Evolutionary conservation across 2,797 vertebrate species (phyloP), one percentile per base, ranked within the genome.

Genomic region (Muscicapa comitata): DNA sequence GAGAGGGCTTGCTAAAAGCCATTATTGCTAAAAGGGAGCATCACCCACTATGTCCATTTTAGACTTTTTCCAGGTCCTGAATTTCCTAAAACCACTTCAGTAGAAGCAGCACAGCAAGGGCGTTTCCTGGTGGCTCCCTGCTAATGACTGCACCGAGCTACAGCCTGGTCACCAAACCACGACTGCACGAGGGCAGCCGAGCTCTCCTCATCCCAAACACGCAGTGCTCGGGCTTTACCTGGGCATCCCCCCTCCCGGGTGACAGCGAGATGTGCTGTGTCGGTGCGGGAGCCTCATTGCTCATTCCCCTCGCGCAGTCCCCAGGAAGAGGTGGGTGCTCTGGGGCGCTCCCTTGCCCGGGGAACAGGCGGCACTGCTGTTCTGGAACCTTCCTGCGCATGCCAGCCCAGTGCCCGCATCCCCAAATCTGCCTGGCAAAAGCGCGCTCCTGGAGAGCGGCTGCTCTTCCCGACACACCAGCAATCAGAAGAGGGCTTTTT

Each of bases 381-480:
- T 98, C 98, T 97, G 87, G 97, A 98, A 98, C 42, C 88, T 97
- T 98, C 97, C 88, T 45, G 51, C 24, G 17, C 86, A 93, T 29
- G 66, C 68, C 91, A 88, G 92, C 47, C 83, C 83, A 54, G 40
- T 50, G 58, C 76, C 95, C 84, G 78, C 86, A 48, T 68, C 91
- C 68, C 75, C 11, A 70, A 76, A 65, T 3, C 51, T 38, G 14
- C 50, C 43, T 14, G 10, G 70, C 57, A 83, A 58, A 80, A 53
- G 74, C 24, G 6, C 23, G 6, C 78, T 94, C 47, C 76, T 7
- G 40, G 68, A 74, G 85, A 92, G 33, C 5, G 3, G 40, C 66
- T 71, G 70, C 58, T 59, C 50, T 50, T 67, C 65, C 53, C 35
- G 45, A 26, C 21, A 10, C 16, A 5, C n/a, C 0, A 3, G 59